These are phyloP conservation scores for Sphinx pinastri DNA, from an alignment of 2,888 invertebrate genomes.

Conservation along the genomic window DNA sequence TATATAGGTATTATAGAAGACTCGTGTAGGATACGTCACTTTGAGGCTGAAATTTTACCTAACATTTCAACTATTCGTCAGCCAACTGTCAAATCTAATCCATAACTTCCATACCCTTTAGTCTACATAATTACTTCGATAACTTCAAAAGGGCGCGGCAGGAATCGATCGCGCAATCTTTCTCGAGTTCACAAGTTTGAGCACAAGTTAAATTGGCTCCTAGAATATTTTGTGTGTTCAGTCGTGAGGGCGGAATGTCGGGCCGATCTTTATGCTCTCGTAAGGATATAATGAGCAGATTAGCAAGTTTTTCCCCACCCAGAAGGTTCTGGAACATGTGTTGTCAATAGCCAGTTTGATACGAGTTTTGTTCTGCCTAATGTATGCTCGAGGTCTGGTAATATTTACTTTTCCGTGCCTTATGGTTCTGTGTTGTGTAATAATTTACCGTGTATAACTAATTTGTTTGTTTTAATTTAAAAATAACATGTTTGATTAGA, in stretches of 20 bases:
- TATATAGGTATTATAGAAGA: too few species aligned
- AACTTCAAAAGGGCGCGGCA: conserved; percentile 48
- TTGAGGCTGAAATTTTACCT: too few species aligned
- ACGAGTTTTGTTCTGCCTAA: conserved; percentile 1
- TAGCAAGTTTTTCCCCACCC: conserved; percentile 23
- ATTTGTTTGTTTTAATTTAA: too few species aligned
- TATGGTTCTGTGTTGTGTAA: neutral
- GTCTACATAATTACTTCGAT: conserved; percentile 56
- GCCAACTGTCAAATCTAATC: too few species aligned
- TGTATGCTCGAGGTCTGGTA: neutral
- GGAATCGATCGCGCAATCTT: conserved; percentile 53
- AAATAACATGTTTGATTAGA: too few species aligned
- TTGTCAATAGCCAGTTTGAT: conserved; percentile 17
- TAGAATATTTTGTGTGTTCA: conserved; percentile 53
- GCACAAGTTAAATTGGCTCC: conserved; percentile 61
- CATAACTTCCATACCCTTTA: conserved; percentile 9
- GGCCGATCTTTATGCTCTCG: conserved; percentile 39
- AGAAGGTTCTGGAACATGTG: conserved; percentile 1
- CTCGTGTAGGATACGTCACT: too few species aligned
- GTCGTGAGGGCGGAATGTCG: conserved; percentile 41
- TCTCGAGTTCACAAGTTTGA: conserved; percentile 53
- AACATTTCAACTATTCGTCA: too few species aligned
- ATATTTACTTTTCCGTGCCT: neutral
- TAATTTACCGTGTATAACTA: neutral
- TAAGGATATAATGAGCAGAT: conserved; percentile 43